A percentile compares a stretch with the other conserved stretches of the same genome.
These are phyloP conservation scores for Melanotaenia parkinsoni DNA, from an alignment of 2,797 vertebrate genomes.

Conservation along the genomic window DNA sequence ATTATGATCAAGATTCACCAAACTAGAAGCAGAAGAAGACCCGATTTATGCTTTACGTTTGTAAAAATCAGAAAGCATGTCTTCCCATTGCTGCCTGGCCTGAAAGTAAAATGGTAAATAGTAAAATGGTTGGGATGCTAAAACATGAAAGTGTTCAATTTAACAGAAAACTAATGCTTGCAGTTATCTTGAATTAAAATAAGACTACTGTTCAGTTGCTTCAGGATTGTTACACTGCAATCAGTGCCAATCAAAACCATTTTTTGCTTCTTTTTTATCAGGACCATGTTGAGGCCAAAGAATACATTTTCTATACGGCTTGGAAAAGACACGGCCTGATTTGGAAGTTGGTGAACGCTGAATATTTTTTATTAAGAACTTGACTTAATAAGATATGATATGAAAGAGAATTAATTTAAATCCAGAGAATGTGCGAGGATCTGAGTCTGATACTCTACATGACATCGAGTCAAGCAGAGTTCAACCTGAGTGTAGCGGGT, in stretches of 20 bases:
- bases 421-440: constrained; percentile 32
- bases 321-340: constrained; percentile 5
- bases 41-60: too few species aligned
- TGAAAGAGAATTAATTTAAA: constrained; percentile 57
- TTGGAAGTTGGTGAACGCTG: constrained; percentile 18
- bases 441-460: constrained; percentile 16
- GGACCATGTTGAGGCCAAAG: constrained; percentile 2
- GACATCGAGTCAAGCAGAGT: constrained; percentile 51
- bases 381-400: constrained; percentile 27
- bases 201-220: background rate
- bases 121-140: too few species aligned
- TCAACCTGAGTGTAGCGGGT: constrained; percentile 51
- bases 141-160: background rate
- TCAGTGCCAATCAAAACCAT: constrained; percentile 4
- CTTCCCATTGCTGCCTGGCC: too few species aligned
- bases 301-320: background rate
- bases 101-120: too few species aligned
- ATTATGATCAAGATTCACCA: too few species aligned
- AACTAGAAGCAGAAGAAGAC: too few species aligned
- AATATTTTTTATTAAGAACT: constrained; percentile 40
- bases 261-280: background rate
- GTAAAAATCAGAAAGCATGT: too few species aligned
- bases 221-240: background rate
- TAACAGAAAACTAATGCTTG: background rate
- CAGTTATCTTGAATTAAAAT: background rate